Percentiles rank a stretch among this genome's conserved stretches.
These are phyloP conservation scores for Tamandua tetradactyla DNA, from an alignment of 2,797 vertebrate species.

Conservation along the genomic window DNA sequence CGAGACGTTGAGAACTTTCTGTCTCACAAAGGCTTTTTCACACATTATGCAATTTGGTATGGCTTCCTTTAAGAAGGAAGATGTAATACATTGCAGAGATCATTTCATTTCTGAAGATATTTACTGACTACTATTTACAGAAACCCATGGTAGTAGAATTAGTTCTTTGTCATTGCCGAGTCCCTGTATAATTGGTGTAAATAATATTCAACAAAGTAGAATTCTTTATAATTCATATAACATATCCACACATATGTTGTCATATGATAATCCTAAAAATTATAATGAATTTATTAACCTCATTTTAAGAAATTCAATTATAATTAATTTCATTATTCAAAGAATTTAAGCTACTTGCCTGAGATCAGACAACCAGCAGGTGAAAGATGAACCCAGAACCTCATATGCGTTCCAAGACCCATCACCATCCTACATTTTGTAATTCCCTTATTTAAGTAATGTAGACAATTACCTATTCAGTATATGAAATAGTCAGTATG, in stretches of 20 bases:
- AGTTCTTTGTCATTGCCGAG: not conserved
- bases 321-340: too few relatives aligned
- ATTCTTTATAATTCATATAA: not conserved
- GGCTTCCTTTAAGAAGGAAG: not conserved
- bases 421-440: not conserved
- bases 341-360: not conserved
- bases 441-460: not conserved
- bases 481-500: not conserved
- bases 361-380: not conserved
- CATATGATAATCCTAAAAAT: not conserved
- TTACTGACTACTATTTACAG: not conserved
- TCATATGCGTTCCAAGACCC: not conserved
- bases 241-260: not conserved
- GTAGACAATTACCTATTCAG: not conserved
- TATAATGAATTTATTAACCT: not conserved
- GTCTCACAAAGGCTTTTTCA: not conserved
- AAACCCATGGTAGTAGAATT: not conserved
- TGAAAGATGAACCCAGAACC: not conserved
- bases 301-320: too few relatives aligned
- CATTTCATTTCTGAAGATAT: not conserved
- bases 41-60: not conserved
- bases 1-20: constrained; percentile 6
- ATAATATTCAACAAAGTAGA: not conserved
- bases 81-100: not conserved
- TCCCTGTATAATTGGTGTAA: not conserved